These are phyloP conservation scores for Parnassius apollo DNA, from an alignment of 2,888 invertebrate genomes.

Conservation along the genomic window DNA sequence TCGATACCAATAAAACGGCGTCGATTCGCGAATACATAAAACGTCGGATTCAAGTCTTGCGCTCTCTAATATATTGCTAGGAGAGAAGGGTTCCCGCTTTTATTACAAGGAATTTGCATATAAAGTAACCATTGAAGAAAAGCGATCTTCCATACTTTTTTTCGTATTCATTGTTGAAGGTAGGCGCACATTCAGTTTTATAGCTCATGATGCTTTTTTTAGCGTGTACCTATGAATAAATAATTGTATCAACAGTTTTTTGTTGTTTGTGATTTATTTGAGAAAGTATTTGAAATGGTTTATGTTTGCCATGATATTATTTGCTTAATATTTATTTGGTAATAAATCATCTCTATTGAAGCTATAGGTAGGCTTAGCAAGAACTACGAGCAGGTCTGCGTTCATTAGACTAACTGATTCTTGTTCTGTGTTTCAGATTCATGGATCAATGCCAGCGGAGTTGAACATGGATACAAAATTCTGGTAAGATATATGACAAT, in stretches of 20 bases:
- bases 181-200: constrained; percentile 64
- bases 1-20: constrained; percentile 76
- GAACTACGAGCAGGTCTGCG: constrained; percentile 25
- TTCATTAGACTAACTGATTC: constrained; percentile 36
- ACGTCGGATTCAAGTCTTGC: constrained; percentile 73
- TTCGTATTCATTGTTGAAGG: constrained; percentile 78
- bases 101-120: constrained; percentile 79
- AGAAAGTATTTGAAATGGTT: constrained; percentile 43
- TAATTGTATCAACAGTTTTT: constrained; percentile 72
- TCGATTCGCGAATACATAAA: constrained; percentile 80
- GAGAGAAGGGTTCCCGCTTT: constrained; percentile 77
- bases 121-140: constrained; percentile 82
- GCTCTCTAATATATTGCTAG: constrained; percentile 70
- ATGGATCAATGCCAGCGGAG: constrained; percentile 46
- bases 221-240: constrained; percentile 63
- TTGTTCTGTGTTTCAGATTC: constrained; percentile 53
- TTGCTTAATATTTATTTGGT: constrained; percentile 49
- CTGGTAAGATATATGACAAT: constrained; percentile 44
- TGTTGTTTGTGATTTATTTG: constrained; percentile 60
- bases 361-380: constrained; percentile 14
- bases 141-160: constrained; percentile 73
- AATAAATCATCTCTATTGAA: constrained; percentile 40
- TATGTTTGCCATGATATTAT: constrained; percentile 52
- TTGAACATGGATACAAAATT: constrained; percentile 51
- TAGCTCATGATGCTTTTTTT: constrained; percentile 68